Percentiles rank a stretch among this genome's conserved stretches.
Conservation (phyloP, 2,113 vertebrate genomes). For the Seriola quinqueradiata region DNA sequence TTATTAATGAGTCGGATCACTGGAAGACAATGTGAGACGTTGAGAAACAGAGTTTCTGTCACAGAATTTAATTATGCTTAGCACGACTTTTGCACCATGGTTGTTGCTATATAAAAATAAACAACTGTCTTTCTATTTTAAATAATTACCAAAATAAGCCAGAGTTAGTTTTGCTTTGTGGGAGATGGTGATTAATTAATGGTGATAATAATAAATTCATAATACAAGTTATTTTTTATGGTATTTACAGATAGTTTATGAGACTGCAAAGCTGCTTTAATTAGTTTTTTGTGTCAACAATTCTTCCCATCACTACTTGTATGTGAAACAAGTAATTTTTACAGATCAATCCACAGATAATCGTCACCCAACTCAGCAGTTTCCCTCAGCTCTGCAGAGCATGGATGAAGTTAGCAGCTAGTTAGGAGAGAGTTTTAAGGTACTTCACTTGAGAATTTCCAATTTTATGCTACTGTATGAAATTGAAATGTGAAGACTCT, state of each 20-base stretch:
- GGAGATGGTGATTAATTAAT: too few relatives aligned
- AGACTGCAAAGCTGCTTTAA: not conserved
- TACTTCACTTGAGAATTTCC: too few relatives aligned
- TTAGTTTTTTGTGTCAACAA: not conserved
- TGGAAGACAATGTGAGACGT: not conserved
- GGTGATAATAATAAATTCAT: not conserved
- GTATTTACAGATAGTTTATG: not conserved
- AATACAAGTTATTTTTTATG: not conserved
- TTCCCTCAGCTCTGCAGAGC: too few relatives aligned
- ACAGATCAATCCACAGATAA: too few relatives aligned
- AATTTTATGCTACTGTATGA: too few relatives aligned
- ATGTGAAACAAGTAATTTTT: too few relatives aligned
- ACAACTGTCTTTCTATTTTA: too few relatives aligned
- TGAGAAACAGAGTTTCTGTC: not conserved
- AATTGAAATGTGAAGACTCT: not conserved
- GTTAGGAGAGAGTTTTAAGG: too few relatives aligned
- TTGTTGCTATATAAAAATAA: not conserved
- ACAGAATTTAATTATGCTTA: not conserved
- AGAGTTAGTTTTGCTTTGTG: not conserved
- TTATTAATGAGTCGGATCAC: conserved; percentile 14
- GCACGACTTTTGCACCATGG: not conserved
- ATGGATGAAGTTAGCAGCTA: too few relatives aligned
- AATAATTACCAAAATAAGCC: not conserved
- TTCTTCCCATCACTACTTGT: not conserved
- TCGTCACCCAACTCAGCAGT: too few relatives aligned